A percentile compares a stretch with the other conserved stretches of the same genome.
Conservation (phyloP, 2,888 invertebrate genomes). For the Drosophila rellima region DNA sequence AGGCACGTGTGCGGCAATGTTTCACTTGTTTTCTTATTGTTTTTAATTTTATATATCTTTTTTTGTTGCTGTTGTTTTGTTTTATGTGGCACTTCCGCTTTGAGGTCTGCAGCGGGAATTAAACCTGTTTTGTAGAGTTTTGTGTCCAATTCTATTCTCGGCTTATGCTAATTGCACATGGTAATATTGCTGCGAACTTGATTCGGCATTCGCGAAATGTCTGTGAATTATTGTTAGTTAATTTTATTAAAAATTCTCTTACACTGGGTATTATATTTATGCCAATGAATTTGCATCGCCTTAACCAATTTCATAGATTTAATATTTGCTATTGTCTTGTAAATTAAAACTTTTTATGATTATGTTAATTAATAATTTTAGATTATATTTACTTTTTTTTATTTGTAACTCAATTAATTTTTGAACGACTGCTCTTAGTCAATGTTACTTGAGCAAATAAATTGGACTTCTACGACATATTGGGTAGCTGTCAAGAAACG, state of each 20-base stretch:
- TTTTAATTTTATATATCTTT: neutral
- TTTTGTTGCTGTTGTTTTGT: neutral
- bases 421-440: no score
- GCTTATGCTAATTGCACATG: neutral
- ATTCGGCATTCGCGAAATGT: constrained; percentile 2
- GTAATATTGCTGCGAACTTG: constrained; percentile 6
- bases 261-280: neutral
- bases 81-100: constrained; percentile 28
- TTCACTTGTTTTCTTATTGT: constrained; percentile 18
- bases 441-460: no score
- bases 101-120: constrained; percentile 16
- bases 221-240: constrained; percentile 12
- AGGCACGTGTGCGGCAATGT: constrained; percentile 44
- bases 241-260: neutral
- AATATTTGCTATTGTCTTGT: no score
- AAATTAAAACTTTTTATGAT: no score
- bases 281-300: no score
- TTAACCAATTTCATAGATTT: neutral
- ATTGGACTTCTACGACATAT: neutral
- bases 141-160: neutral
- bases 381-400: no score
- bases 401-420: no score
- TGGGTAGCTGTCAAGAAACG: neutral
- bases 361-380: no score
- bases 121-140: neutral